Evolutionary conservation across 1,140 invertebrate species (phyloP), one percentile per base, ranked within the genome.

Genomic region (Rhynchophorus ferrugineus): DNA sequence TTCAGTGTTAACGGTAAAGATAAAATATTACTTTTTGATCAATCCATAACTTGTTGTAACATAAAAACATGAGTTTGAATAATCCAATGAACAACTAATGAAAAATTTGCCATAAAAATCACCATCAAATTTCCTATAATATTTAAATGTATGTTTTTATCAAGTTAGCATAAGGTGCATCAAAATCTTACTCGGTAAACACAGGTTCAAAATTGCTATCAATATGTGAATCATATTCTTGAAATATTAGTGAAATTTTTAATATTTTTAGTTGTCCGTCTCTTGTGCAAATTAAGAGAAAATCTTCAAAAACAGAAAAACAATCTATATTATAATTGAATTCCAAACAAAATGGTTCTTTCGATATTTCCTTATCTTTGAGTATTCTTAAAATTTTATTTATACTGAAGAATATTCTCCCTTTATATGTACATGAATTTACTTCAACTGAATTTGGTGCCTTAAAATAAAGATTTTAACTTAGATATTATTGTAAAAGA

Each of bases 291-390:
- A 43, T 17, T 13, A 49, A 13, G 17, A 54, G 6, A 44, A 17
- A 49, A 8, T 38, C 1, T 48, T 39, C 38, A 36, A 45, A 54
- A 3, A 54, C 20, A 22, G 13, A 20, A 35, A 48, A 13, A 14
- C 37, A 13, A 13, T 54, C 29, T 7, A 54, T 9, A 33, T 14
- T n/a, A 24, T 49, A 20, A 37, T 43, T 43, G 41, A 48, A 49
- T 39, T 48, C 29, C 24, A 5, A 29, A 11, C 5, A 29, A 29
- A 11, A 5, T 11, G 11, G 24, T 29, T 29, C 24, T 29, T 29
- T 29, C 24, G 11, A 29, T 11, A 29, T 29, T 29, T 29, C 24
- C 24, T 29, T 29, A 29, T 11, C 24, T 29, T 29, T 29, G 5
- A 29, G 5, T 29, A 29, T 29, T 22, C 45, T 20, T 19, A 54